phyloP scores from a whole-genome alignment of 2,797 vertebrate genomes.

The Amblyraja radiata region DNA sequence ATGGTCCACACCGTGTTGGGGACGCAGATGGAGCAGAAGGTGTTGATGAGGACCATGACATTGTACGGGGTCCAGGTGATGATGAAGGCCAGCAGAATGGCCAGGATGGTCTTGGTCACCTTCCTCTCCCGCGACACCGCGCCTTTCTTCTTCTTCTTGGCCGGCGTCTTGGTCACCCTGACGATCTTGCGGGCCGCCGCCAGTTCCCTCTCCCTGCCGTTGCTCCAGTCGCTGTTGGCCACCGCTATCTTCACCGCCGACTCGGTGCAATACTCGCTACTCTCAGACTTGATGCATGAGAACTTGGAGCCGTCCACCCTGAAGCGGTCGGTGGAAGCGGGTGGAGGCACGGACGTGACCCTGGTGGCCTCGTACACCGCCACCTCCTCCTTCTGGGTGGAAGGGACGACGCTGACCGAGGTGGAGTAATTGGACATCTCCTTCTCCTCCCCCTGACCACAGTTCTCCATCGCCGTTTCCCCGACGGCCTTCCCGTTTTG shows the following conservation, averaged over 20 bases:
- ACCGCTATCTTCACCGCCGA: conserved; percentile 54
- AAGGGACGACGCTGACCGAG: conserved; percentile 76
- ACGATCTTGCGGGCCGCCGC: conserved; percentile 85
- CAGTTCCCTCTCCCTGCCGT: conserved; percentile 65
- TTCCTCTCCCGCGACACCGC: conserved; percentile 91
- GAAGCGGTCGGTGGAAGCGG: conserved; percentile 50
- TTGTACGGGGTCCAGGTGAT: conserved; percentile 98
- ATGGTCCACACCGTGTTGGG: conserved; percentile 95
- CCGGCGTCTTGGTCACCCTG: conserved; percentile 94
- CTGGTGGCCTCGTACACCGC: conserved; percentile 47
- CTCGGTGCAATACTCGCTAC: too few species aligned
- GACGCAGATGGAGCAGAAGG: conserved; percentile 90
- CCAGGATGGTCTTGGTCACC: conserved; percentile 95
- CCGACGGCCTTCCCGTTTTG: conserved; percentile 79
- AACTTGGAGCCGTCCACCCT: conserved; percentile 84
- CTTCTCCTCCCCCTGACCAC: conserved; percentile 77
- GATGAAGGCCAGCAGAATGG: conserved; percentile 93
- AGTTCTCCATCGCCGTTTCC: conserved; percentile 60
- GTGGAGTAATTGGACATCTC: conserved; percentile 96
- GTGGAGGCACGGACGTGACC: background rate
- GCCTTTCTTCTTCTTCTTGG: conserved; percentile 79
- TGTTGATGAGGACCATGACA: conserved; percentile 98
- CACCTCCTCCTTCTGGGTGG: conserved; percentile 79
- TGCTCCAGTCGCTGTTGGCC: conserved; percentile 62
- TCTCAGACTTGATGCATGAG: conserved; percentile 70